Base-by-base conservation (phyloP, 2,888 invertebrate species). In the Drosophila quinaria region DNA sequence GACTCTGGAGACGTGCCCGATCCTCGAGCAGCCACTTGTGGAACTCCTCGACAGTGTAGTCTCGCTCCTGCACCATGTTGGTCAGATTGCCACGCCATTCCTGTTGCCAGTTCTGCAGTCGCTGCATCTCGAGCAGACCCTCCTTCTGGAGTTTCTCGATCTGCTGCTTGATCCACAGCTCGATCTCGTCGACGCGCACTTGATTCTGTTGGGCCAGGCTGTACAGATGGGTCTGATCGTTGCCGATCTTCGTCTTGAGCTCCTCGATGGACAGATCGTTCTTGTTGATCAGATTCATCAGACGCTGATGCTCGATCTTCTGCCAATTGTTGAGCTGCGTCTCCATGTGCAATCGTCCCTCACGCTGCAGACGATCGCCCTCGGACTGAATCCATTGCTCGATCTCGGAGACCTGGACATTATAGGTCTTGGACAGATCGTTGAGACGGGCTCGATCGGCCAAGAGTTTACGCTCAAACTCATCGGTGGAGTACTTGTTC, bases 301-400 rank as follows among this genome's bases (percentile, higher is more conserved):
- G 70, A 3, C 91, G 92, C 15, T 91, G 88, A 0, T 90, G 84
- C 61, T 92, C 92, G 11, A 90, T 86, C 59, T 88, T 90, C 62
- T 92, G 92, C 92, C 92, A 92, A 61, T 91, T 90, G 50, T 84
- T 90, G 2, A 92, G 74, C 56, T 92, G 91, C 4, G 86, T 86
- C 44, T 91, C 84, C 74, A 90, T 87, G 13, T 89, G 81, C 31
- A 91, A 50, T 17, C 90, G 72, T 3, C 92, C 92, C 47, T 91
- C 70, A 8, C 79, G 82, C 69, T 91, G 90, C 2, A 92, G 73
- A 3, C 92, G 91, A 55, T 91, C 84, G 3, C 89, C 89, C 65
- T 92, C 92, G 9, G 90, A 80, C 54, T 90, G 89, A n/a, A 92
- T 89, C 92, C 92, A 92, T 3, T 72, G 70, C 63, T 92, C 91